Percentiles rank a stretch among this genome's conserved stretches.
phyloP scores from a whole-genome alignment of 2,888 invertebrate genomes.

The Coleophora deauratella region DNA sequence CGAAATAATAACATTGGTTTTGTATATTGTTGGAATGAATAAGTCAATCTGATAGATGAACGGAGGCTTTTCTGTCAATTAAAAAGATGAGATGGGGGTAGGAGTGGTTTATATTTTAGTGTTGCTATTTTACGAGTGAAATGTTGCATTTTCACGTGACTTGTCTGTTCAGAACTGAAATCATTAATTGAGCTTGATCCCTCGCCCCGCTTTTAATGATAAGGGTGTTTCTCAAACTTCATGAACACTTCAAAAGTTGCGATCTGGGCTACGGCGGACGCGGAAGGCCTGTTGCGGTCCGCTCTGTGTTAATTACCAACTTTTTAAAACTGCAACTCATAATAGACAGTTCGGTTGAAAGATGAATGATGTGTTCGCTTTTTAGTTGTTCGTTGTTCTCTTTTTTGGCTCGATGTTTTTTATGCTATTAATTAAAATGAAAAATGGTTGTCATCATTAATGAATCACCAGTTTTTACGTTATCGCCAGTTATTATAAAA shows the following conservation, averaged over 20 bases:
- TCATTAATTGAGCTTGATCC: not conserved
- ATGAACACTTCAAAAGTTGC: constrained; percentile 60
- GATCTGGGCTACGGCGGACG: constrained; percentile 26
- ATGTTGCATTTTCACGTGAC: not conserved
- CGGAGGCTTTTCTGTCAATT: constrained; percentile 3
- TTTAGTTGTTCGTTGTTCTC: constrained; percentile 20
- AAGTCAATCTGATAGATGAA: constrained; percentile 19
- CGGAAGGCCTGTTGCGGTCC: constrained; percentile 8
- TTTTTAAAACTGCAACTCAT: constrained; percentile 71
- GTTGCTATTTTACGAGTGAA: not conserved
- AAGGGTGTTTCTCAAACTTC: constrained; percentile 59
- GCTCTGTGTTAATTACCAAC: constrained; percentile 68
- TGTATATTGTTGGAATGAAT: constrained; percentile 27
- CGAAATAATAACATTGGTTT: constrained; percentile 35
- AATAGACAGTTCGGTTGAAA: constrained; percentile 65
- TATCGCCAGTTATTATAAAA: no score
- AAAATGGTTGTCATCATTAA: not conserved
- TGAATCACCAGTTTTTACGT: no score
- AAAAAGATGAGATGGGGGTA: not conserved
- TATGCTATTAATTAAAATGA: constrained; percentile 1
- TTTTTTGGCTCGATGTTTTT: constrained; percentile 31
- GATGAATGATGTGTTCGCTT: constrained; percentile 68
- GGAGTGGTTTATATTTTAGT: not conserved
- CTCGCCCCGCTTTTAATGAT: constrained; percentile 49
- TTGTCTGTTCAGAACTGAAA: not conserved